Conservation (phyloP, 2,888 invertebrate species). For the Erpobdella octoculata region DNA sequence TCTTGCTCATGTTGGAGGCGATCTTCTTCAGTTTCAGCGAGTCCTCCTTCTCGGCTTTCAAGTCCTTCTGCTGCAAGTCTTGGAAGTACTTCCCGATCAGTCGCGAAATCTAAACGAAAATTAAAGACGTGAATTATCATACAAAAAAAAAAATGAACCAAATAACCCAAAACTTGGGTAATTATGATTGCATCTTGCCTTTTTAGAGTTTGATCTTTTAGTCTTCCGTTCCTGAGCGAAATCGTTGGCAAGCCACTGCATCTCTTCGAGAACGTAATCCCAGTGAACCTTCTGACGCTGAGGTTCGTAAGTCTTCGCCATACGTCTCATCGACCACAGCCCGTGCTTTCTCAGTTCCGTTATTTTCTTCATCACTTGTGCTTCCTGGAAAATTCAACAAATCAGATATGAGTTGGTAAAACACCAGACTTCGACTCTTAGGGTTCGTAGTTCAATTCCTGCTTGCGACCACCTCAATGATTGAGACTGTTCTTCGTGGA, state of each 20-base stretch:
- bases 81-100: constrained; percentile 49
- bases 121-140: neutral
- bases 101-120: constrained; percentile 43
- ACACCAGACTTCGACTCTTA: too few species aligned
- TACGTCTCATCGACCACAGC: constrained; percentile 81
- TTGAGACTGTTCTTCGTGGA: too few species aligned
- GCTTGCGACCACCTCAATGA: too few species aligned
- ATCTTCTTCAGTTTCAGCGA: constrained; percentile 75
- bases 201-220: constrained; percentile 80
- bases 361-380: constrained; percentile 83
- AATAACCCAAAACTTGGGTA: neutral
- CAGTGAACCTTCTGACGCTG: constrained; percentile 85
- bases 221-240: constrained; percentile 92
- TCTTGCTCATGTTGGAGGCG: constrained; percentile 82
- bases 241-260: constrained; percentile 95
- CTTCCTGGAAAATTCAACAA: constrained; percentile 62
- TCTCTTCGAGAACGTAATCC: constrained; percentile 96
- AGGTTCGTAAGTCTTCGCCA: constrained; percentile 69
- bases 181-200: constrained; percentile 27
- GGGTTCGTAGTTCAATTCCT: too few species aligned
- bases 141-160: neutral
- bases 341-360: constrained; percentile 85
- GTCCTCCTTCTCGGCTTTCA: constrained; percentile 83
- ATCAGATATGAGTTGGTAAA: too few species aligned
- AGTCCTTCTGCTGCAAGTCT: constrained; percentile 67